Conservation (phyloP, 2,888 invertebrate genomes). For the Athalia cordata region DNA sequence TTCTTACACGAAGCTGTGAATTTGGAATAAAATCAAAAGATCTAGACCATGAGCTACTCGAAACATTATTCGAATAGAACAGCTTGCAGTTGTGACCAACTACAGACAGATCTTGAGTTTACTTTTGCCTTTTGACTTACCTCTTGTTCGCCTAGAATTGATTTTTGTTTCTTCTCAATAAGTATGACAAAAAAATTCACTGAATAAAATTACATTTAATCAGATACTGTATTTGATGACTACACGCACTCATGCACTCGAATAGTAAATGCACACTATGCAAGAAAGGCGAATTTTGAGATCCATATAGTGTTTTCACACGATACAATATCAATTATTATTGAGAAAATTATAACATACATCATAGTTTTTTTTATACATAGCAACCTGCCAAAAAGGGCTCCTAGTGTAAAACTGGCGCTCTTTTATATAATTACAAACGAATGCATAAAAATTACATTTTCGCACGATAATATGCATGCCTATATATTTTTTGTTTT, state of each 20-base stretch:
- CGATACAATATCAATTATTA: neutral
- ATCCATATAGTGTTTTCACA: constrained; percentile 21
- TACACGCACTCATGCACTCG: constrained; percentile 1
- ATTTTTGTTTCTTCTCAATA: neutral
- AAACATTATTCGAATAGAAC: no score
- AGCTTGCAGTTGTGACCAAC: no score
- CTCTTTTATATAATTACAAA: constrained; percentile 8
- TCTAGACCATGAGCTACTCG: no score
- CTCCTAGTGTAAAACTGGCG: constrained; percentile 6
- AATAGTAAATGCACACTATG: neutral
- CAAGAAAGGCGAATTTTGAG: constrained; percentile 23
- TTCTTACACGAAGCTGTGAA: no score
- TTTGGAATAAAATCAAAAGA: no score
- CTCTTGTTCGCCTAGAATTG: no score
- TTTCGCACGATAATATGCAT: constrained; percentile 3
- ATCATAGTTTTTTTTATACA: constrained; percentile 3
- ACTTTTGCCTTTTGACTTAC: no score
- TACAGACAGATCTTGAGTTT: no score
- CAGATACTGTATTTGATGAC: constrained; percentile 10
- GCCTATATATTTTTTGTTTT: neutral
- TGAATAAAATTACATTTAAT: constrained; percentile 14
- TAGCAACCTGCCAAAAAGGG: constrained; percentile 17
- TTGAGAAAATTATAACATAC: constrained; percentile 3
- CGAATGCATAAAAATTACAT: constrained; percentile 7
- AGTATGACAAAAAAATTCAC: neutral